A percentile compares a stretch with the other conserved stretches of the same genome.
Conservation (phyloP, 2,113 vertebrate species). For the Eleginops maclovinus region DNA sequence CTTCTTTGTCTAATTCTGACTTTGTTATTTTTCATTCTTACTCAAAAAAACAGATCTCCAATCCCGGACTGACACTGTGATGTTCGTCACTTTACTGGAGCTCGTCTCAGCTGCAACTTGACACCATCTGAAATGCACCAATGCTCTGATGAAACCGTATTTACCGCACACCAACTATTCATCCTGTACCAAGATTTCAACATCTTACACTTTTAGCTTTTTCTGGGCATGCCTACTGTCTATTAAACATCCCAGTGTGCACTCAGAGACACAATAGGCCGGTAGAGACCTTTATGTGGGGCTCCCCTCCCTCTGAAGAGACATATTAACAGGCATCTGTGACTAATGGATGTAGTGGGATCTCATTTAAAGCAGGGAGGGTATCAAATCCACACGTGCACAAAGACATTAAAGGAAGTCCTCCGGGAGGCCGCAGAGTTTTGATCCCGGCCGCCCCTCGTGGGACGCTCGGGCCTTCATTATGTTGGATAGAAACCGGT, state of each 20-base stretch:
- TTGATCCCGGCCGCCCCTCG: slow-evolving; percentile 48
- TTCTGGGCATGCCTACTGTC: neutral
- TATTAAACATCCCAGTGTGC: slow-evolving; percentile 10
- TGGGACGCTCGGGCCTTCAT: slow-evolving; percentile 53
- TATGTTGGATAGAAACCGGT: slow-evolving; percentile 47
- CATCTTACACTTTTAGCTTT: no score
- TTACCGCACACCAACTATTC: no score
- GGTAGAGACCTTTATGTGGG: slow-evolving; percentile 30
- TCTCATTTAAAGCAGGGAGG: slow-evolving; percentile 68
- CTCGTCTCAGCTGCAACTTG: neutral
- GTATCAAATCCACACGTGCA: slow-evolving; percentile 60
- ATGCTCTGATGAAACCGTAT: neutral
- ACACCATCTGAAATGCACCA: neutral
- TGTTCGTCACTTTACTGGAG: no score
- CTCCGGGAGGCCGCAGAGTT: slow-evolving; percentile 47
- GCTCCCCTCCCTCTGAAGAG: slow-evolving; percentile 52
- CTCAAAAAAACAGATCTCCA: no score
- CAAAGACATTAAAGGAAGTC: slow-evolving; percentile 69
- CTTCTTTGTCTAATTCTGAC: no score
- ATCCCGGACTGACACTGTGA: no score
- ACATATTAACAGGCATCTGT: slow-evolving; percentile 64
- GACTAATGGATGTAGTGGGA: slow-evolving; percentile 67
- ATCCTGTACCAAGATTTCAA: no score
- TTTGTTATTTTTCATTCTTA: no score
- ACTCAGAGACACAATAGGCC: slow-evolving; percentile 36